Conservation (phyloP, 2,888 invertebrate species). For the Ecliptopera silaceata region DNA sequence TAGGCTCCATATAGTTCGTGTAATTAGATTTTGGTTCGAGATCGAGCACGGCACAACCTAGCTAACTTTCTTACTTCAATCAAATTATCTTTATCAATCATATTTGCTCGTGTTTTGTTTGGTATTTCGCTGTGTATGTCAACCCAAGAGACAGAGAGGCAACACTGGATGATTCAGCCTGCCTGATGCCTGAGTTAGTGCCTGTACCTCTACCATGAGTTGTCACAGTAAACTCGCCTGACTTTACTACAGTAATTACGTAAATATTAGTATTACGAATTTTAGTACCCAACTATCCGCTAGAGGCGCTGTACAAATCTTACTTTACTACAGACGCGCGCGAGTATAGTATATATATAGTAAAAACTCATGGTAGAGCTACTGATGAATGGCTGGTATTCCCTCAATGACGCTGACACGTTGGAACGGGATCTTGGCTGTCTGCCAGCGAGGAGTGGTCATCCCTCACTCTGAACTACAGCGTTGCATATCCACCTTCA, state of each 20-base stretch:
- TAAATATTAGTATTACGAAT: too few relatives aligned
- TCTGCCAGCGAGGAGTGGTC: slow-evolving; percentile 42
- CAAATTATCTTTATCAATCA: not conserved
- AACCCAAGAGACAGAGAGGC: not conserved
- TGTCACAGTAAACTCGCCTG: too few relatives aligned
- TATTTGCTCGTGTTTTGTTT: not conserved
- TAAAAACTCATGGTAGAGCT: too few relatives aligned
- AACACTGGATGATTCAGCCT: not conserved
- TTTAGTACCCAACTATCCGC: too few relatives aligned
- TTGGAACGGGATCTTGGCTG: slow-evolving; percentile 40
- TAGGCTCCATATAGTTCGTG: slow-evolving; percentile 1
- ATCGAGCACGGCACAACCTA: not conserved
- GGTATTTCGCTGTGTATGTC: not conserved
- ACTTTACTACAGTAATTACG: too few relatives aligned
- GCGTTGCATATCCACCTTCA: slow-evolving; percentile 21
- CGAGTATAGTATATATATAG: too few relatives aligned
- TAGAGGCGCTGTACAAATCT: too few relatives aligned
- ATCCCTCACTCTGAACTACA: slow-evolving; percentile 34
- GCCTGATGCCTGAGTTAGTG: too few relatives aligned
- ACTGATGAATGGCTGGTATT: slow-evolving; percentile 36
- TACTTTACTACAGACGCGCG: too few relatives aligned
- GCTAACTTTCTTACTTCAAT: not conserved
- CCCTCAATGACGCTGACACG: slow-evolving; percentile 42
- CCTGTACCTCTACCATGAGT: too few relatives aligned
- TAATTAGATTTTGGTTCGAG: slow-evolving; percentile 8